These are phyloP conservation scores for Thymelicus sylvestris DNA, from an alignment of 2,888 invertebrate species.

Conservation along the genomic window DNA sequence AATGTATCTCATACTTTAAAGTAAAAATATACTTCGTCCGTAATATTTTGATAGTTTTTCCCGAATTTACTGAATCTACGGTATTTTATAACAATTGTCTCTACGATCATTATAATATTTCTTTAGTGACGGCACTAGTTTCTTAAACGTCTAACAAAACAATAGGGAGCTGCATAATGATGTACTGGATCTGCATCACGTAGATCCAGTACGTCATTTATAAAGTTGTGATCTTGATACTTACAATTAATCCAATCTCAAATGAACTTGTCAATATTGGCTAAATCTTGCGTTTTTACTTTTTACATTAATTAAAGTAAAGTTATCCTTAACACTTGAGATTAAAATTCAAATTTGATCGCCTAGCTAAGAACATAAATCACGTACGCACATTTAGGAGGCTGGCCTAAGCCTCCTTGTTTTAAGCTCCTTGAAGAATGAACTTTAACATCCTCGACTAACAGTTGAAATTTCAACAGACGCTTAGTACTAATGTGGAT, in stretches of 20 bases:
- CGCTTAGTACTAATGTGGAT: neutral
- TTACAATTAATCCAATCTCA: conserved; percentile 24
- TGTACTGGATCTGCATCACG: no score
- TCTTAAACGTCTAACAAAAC: conserved; percentile 10
- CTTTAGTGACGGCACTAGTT: neutral
- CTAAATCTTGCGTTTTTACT: neutral
- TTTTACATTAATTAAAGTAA: neutral
- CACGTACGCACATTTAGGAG: no score
- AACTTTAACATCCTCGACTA: neutral
- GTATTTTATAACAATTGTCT: no score
- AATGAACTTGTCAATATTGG: conserved; percentile 10
- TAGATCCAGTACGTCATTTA: no score
- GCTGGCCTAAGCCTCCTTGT: neutral
- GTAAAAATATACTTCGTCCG: no score
- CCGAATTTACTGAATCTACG: no score
- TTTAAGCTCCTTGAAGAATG: neutral
- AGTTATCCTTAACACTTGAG: neutral
- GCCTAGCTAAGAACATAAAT: no score
- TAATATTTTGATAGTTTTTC: no score
- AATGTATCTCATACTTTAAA: no score
- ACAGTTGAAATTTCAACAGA: conserved; percentile 1
- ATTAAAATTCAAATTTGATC: neutral
- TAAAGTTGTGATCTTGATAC: conserved; percentile 15
- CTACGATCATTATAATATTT: no score
- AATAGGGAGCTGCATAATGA: neutral